Evolutionary conservation across 2,888 invertebrate species (phyloP), one percentile per base, ranked within the genome.

Genomic region (Sycophila texana): DNA sequence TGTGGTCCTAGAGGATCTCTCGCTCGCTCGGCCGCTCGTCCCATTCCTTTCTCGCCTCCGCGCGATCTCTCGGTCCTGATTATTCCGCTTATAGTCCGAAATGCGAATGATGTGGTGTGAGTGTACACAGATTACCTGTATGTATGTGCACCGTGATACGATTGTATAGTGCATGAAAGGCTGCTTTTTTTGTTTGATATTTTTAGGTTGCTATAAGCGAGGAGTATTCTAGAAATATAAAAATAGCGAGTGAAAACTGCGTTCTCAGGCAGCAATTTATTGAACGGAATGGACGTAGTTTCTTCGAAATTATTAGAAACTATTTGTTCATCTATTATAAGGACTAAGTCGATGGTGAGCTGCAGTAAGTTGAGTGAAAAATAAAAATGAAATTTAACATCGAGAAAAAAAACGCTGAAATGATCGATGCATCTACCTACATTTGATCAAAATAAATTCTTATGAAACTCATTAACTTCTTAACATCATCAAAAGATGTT

Each of bases 1-100:
- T 79, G 82, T 79, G 77, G 80, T 81, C 74, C 77, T 82, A 72
- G 73, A 77, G 67, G 30, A 53, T 14, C n/a, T 26, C 39, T 14
- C 55, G 39, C 66, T 65, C 39, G 39, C 39, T 30, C 30, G 30
- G 30, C 30, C 30, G 30, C 30, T 39, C 39, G 39, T 39, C 39
- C 39, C 49, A 63, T 63, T 63, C 65, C 71, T 73, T 67, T 77
- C 66, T 77, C 72, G 77, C 65, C 72, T 66, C 60, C 60, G 71
- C 76, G 61, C 65, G 72, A 71, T 77, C 57, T 47, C 72, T 66
- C 68, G 68, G 18, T 53, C 49, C 47, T 47, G 70, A 71, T 76
- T 71, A 76, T 76, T 76, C n/a, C 61, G 39, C 39, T 20, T 53
- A 39, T 68, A n/a, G 61, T 16, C 61, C 5, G 39, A 20, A 63